phyloP scores from a whole-genome alignment of 2,888 invertebrate species.

The Gymnocheta viridis region DNA sequence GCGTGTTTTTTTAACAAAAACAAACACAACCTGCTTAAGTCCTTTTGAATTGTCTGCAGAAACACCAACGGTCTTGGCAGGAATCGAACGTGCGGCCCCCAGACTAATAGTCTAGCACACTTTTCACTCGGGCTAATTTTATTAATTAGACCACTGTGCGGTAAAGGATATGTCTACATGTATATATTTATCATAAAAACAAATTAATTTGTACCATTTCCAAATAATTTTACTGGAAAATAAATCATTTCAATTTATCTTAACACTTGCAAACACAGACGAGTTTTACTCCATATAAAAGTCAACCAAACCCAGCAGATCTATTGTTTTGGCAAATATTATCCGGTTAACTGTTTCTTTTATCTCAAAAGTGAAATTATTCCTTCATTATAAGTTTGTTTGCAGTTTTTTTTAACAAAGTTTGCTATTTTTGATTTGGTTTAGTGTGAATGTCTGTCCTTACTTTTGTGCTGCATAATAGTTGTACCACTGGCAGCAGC shows the following conservation, averaged over 20 bases:
- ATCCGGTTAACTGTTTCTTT: not conserved
- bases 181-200: not conserved
- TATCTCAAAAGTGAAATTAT: not conserved
- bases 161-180: too few species aligned
- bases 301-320: not conserved
- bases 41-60: too few species aligned
- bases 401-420: constrained; percentile 1
- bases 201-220: not conserved
- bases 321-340: constrained; percentile 21
- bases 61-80: too few species aligned
- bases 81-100: too few species aligned
- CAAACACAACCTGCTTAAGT: too few species aligned
- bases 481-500: constrained; percentile 4
- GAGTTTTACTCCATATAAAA: not conserved
- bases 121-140: too few species aligned
- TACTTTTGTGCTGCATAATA: constrained; percentile 1
- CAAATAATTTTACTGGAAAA: not conserved
- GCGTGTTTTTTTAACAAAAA: too few species aligned
- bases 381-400: constrained; percentile 21
- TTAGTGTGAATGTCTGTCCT: not conserved
- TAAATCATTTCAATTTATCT: not conserved
- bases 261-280: not conserved
- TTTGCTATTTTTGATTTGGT: constrained; percentile 21
- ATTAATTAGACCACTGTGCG: too few species aligned
- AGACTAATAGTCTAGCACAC: too few species aligned